phyloP scores from a whole-genome alignment of 2,888 invertebrate species.

The Phengaris arion region DNA sequence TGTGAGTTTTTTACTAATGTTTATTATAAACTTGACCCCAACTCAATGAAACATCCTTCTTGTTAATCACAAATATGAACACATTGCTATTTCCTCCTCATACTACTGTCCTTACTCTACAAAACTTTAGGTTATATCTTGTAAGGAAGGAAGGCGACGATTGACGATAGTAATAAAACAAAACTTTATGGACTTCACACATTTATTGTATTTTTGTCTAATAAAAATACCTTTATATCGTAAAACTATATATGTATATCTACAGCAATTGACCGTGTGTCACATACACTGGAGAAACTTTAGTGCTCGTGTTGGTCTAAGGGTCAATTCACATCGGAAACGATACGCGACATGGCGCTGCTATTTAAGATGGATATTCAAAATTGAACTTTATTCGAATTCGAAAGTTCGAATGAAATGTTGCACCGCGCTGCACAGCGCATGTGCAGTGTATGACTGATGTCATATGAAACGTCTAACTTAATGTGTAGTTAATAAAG shows the following conservation, averaged over 20 bases:
- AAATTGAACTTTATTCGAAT: no score
- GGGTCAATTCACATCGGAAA: no score
- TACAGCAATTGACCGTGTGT: conserved; percentile 77
- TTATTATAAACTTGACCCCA: not conserved
- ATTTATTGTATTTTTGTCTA: conserved; percentile 80
- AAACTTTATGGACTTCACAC: conserved; percentile 72
- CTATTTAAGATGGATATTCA: no score
- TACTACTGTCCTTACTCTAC: not conserved
- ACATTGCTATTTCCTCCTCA: not conserved
- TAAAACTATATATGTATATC: conserved; percentile 68
- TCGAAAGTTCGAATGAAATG: no score
- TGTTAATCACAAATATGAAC: not conserved
- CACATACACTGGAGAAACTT: not conserved
- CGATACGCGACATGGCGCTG: no score
- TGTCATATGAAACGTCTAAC: no score
- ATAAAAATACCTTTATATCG: conserved; percentile 75
- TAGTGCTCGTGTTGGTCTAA: not conserved
- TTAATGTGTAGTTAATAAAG: no score
- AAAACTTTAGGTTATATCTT: not conserved
- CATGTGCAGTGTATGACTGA: no score
- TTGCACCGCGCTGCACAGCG: no score
- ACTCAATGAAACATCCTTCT: not conserved
- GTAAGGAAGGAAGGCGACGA: no score
- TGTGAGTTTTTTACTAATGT: not conserved
- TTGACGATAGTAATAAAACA: conserved; percentile 41